Base-by-base conservation (phyloP, 2,113 vertebrate species). In the Sylvilagus bachmani region DNA sequence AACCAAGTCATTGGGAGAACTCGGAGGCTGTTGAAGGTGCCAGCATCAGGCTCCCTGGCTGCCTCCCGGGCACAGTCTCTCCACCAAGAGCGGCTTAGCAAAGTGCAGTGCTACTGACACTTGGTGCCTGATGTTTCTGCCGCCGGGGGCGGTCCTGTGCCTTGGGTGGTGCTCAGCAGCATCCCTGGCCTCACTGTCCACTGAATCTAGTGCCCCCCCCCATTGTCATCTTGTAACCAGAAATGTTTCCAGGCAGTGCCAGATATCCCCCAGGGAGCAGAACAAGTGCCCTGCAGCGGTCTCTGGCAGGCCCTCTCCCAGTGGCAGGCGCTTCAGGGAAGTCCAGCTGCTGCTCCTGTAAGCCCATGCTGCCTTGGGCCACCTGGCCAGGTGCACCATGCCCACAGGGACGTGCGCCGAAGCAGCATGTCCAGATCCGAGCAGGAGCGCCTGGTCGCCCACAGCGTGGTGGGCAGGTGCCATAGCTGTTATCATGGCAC, bases 211-310 rank as follows among this genome's bases (percentile, higher is more conserved):
- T 16, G 25, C 12, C 14, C 66, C 44, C 51, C n/a, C 38, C 25
- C 11, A 27, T 61, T 74, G 53, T 62, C 55, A 61, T 89, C 62
- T 71, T 86, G 44, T 67, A 69, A 93, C 21, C 38, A 12, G 62
- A 85, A 89, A 53, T 88, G 31, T 89, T 80, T 64, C 74, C 31
- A 61, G 53, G 64, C 22, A 36, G 14, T 70, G 29, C 74, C 77
- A 29, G n/a, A 36, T 33, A 17, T 64, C 36, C 44, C 24, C 75
- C 17, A 1, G 21, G 7, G 25, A 6, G 29, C 38, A 33, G 44
- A 89, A 77, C 44, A 25, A 9, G 5, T 33, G 22, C 25, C n/a
- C 38, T 10, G 7, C 17, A 49, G 25, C 29, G 38, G 31, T 19
- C 67, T 83, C 66, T 36, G 10, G 66, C 5, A 51, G 61, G n/a